A percentile compares a stretch with the other conserved stretches of the same genome.
Conservation (phyloP, 2,113 vertebrate genomes). For the Callocephalon fimbriatum region DNA sequence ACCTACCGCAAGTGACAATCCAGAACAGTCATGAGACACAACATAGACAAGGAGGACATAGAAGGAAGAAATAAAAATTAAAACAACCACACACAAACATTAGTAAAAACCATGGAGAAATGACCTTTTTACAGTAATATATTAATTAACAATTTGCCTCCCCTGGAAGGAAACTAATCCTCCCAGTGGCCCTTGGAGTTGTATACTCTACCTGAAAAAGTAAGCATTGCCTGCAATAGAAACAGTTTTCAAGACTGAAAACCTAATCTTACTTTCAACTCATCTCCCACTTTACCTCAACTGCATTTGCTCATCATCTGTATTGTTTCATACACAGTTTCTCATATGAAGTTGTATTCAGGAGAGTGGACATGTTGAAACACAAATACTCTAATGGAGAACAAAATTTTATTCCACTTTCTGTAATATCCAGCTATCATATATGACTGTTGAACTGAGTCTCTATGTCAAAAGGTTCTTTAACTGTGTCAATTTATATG, state of each 20-base stretch:
- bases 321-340: not conserved
- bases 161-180: not conserved
- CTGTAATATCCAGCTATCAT: not conserved
- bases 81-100: conserved; percentile 93
- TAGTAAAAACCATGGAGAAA: conserved; percentile 86
- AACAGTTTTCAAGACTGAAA: not conserved
- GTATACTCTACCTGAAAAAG: not conserved
- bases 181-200: not conserved
- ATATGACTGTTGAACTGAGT: not conserved
- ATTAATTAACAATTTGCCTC: not conserved
- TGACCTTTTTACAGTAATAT: conserved; percentile 73
- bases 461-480: not conserved
- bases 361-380: not conserved
- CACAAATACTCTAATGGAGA: not conserved
- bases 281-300: not conserved
- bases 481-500: not conserved
- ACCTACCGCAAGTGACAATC: conserved; percentile 99
- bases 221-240: not conserved
- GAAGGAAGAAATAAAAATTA: conserved; percentile 99
- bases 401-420: not conserved
- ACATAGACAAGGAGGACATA: conserved; percentile 99
- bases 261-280: not conserved
- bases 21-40: conserved; percentile 99
- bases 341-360: not conserved
- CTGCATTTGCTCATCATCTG: not conserved